Evolutionary conservation across 2,888 invertebrate genomes (phyloP).

Genomic region (Arctia plantaginis): DNA sequence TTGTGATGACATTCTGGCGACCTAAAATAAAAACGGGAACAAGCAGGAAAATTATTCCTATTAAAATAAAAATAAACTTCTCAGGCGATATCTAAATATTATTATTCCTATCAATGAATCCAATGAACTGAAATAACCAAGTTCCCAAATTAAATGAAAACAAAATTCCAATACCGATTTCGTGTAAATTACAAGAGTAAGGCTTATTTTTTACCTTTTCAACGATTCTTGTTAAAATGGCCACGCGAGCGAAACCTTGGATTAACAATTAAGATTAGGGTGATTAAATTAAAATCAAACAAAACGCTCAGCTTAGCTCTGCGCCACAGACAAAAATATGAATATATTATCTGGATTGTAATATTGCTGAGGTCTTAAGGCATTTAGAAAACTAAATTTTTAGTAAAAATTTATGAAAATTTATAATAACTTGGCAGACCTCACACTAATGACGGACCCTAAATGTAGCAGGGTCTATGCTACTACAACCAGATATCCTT

Average conservation of each 20-base stretch:
- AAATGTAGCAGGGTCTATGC: too few species aligned
- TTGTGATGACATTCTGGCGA: too few species aligned
- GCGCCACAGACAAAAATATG: constrained; percentile 43
- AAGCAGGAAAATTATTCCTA: background rate
- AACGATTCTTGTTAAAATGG: constrained; percentile 44
- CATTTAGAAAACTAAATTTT: background rate
- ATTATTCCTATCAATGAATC: background rate
- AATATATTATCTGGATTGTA: constrained; percentile 45
- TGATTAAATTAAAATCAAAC: constrained; percentile 53
- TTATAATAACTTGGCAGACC: background rate
- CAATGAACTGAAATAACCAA: constrained; percentile 15
- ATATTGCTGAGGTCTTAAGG: constrained; percentile 22
- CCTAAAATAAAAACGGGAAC: too few species aligned
- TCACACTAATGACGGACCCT: too few species aligned
- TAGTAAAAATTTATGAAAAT: background rate
- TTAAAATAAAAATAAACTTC: background rate
- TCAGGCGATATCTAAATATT: background rate
- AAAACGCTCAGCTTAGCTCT: constrained; percentile 44
- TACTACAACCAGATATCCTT: too few species aligned
- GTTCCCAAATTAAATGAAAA: constrained; percentile 33
- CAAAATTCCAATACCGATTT: constrained; percentile 26
- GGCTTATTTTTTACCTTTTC: constrained; percentile 20
- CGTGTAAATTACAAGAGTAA: constrained; percentile 10
- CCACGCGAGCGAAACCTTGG: constrained; percentile 33
- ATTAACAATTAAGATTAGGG: constrained; percentile 54